Base-by-base conservation (phyloP, 2,888 invertebrate genomes). In the Psylliodes chrysocephalus region DNA sequence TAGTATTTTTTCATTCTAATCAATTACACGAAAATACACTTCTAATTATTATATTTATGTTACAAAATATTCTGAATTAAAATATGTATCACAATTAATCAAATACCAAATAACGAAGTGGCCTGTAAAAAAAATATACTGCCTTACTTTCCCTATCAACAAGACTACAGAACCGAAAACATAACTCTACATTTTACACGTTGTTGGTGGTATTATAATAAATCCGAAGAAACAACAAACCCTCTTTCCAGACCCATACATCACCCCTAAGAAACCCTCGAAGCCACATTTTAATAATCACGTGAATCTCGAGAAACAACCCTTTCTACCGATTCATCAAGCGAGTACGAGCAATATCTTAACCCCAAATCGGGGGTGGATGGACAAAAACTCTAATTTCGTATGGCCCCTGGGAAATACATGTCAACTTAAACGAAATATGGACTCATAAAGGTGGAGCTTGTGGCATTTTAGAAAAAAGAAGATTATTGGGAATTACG, bases 381-480 rank as follows among this genome's bases (percentile, higher is more conserved):
- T 55, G 28, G 47, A 56, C 44, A 56, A 51, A 28, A 51, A 47
- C 52, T 44, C 57, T 49, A 46, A 52, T 61, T 65, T 56, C 19
- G 18, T 30, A 30, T 61, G 68, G 69, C 69, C 71, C 61, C 30
- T 67, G 59, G 70, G 70, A 68, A 57, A 67, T 66, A 66, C 63
- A 67, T 64, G 76, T 75, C 77, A 72, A 64, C 47, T 63, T 30
- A 60, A 38, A 72, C 71, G 67, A 77, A 74, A 75, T 77, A 77
- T 76, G 73, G 76, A 77, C 73, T 71, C 72, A 76, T 77, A 77
- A 77, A 75, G 77, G 77, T 56, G 67, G 67, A 63, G 64, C 60
- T 35, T 60, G 38, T 46, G 17, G 44, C 47, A 60, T 40, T 52
- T 52, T 38, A 46, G n/a, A n/a, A 46, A 47, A 59, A 63, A 42